These are phyloP conservation scores for Colistium nudipinnis DNA, from an alignment of 2,113 vertebrate genomes.

Conservation along the genomic window DNA sequence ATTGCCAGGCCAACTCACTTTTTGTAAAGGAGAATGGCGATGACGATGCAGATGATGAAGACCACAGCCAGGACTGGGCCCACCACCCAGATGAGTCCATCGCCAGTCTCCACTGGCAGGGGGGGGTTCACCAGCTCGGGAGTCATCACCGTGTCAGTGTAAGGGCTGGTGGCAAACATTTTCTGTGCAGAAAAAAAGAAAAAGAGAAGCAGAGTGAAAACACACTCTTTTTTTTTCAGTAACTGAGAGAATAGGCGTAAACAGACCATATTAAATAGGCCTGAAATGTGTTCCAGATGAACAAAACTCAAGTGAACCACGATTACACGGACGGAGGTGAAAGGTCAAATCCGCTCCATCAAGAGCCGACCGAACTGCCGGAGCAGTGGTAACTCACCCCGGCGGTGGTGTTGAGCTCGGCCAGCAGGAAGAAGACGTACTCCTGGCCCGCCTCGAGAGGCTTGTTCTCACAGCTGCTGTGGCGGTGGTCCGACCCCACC, in stretches of 20 bases:
- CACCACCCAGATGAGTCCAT: slow-evolving; percentile 99
- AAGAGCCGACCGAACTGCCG: neutral
- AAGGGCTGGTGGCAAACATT: slow-evolving; percentile 93
- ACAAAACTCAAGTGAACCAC: neutral
- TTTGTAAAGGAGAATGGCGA: slow-evolving; percentile 97
- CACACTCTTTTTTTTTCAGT: too few relatives aligned
- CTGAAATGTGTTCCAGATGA: neutral
- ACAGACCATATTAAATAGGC: neutral
- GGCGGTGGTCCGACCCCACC: slow-evolving; percentile 89
- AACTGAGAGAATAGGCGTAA: neutral
- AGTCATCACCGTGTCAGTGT: slow-evolving; percentile 89
- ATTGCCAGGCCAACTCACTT: slow-evolving; percentile 85
- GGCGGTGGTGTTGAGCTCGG: slow-evolving; percentile 86
- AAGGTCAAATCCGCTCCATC: neutral
- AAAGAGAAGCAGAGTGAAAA: neutral
- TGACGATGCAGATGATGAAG: slow-evolving; percentile 99
- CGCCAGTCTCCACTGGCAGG: slow-evolving; percentile 87
- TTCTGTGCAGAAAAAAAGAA: slow-evolving; percentile 70
- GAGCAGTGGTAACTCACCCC: slow-evolving; percentile 81
- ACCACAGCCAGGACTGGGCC: slow-evolving; percentile 96
- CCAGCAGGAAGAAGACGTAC: slow-evolving; percentile 93
- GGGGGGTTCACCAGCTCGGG: slow-evolving; percentile 86
- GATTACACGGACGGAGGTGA: neutral
- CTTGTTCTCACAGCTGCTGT: slow-evolving; percentile 91
- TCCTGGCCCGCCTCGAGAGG: slow-evolving; percentile 90